Percentiles rank a stretch among this genome's conserved stretches.
Evolutionary conservation across 1,140 invertebrate genomes (phyloP).

Genomic region (Arion vulgaris): DNA sequence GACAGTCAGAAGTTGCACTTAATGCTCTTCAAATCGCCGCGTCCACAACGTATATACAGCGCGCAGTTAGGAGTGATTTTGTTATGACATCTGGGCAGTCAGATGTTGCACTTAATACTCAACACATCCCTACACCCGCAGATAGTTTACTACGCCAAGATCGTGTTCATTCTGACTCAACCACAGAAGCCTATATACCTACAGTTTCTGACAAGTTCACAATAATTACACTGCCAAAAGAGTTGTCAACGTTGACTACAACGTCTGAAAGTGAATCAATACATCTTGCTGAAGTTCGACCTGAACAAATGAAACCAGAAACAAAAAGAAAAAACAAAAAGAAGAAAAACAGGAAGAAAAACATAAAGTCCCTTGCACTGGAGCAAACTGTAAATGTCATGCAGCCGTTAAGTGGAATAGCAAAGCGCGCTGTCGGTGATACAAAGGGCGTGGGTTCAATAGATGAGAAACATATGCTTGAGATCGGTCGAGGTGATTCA

Average conservation of each 20-base stretch:
- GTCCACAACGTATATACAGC: too few species aligned
- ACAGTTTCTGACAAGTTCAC: not conserved
- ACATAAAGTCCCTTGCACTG: not conserved
- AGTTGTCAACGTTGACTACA: not conserved
- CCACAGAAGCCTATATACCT: not conserved
- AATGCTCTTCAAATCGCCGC: too few species aligned
- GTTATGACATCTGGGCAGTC: too few species aligned
- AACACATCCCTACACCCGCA: too few species aligned
- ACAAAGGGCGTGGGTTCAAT: not conserved
- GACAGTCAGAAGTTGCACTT: too few species aligned
- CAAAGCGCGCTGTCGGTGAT: not conserved
- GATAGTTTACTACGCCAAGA: not conserved
- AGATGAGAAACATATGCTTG: not conserved
- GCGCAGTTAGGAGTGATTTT: too few species aligned
- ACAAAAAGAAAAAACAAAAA: not conserved
- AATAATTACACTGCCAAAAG: not conserved
- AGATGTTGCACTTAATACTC: too few species aligned
- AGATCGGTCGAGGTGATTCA: not conserved
- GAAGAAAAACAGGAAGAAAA: conserved; percentile 1
- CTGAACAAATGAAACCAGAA: not conserved
- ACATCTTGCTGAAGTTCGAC: not conserved
- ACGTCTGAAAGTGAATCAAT: not conserved
- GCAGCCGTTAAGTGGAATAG: not conserved
- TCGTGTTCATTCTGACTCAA: not conserved
- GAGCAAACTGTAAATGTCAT: not conserved